Evolutionary conservation across 37 sponge, comb jelly and placozoan species (phyloP), one percentile per base, ranked within the genome.

Genomic region (Theonella swinhoei): DNA sequence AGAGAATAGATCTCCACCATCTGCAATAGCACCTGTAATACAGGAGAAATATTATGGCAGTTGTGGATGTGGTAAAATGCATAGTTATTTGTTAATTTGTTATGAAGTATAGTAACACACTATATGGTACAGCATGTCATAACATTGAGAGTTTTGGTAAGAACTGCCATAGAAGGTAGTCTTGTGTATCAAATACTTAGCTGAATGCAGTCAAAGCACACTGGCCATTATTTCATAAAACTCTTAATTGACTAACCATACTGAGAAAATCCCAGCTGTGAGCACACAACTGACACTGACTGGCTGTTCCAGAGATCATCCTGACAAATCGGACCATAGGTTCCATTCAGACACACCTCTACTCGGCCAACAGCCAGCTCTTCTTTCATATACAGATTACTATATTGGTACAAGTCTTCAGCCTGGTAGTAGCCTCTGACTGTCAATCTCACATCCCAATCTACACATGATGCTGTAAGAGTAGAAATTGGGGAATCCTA

Each of bases 181-280:
- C n/a, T n/a, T n/a, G n/a, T n/a, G n/a, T n/a, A n/a, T n/a, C n/a
- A n/a, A n/a, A n/a, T n/a, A n/a, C n/a, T n/a, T n/a, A n/a, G n/a
- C n/a, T n/a, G n/a, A n/a, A n/a, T n/a, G n/a, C n/a, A n/a, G n/a
- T n/a, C n/a, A n/a, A n/a, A n/a, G n/a, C n/a, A n/a, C n/a, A n/a
- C n/a, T n/a, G n/a, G n/a, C n/a, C n/a, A n/a, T n/a, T n/a, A n/a
- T n/a, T n/a, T n/a, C n/a, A n/a, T n/a, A n/a, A n/a, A n/a, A n/a
- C n/a, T n/a, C n/a, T n/a, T n/a, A n/a, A n/a, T n/a, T n/a, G 66
- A 65, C 34, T 68, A 2, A 68, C 69, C 69, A 4, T 68, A 68
- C 1, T 20, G 29, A 1, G 69, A 68, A 33, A 68, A 68, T 25
- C 69, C 69, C 31, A 68, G 69, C 30, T 68, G 69, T 31, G 4